Evolutionary conservation across 2,113 vertebrate genomes (phyloP).

Genomic region (Semnornis frantzii): DNA sequence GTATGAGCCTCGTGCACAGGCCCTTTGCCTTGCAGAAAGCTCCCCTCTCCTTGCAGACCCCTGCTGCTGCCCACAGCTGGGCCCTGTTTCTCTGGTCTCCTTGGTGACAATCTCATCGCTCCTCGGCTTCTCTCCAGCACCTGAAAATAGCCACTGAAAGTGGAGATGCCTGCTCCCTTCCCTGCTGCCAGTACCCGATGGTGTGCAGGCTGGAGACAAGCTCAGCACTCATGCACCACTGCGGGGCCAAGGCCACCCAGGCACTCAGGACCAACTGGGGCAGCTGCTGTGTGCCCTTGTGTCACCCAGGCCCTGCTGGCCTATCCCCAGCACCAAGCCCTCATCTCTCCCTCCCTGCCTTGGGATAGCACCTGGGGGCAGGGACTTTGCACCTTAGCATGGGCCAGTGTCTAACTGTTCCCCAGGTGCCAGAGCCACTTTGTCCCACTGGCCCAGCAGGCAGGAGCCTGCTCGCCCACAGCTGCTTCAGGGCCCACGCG

Average conservation of each 20-base stretch:
- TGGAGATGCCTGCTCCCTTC: conserved; percentile 41
- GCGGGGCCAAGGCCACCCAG: neutral
- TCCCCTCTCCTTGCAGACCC: neutral
- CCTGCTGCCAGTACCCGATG: neutral
- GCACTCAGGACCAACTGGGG: accelerated
- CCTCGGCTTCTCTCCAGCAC: conserved; percentile 59
- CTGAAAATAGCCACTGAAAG: conserved; percentile 69
- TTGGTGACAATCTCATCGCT: conserved; percentile 58
- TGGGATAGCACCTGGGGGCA: neutral
- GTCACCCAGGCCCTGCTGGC: neutral
- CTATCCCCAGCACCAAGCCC: neutral
- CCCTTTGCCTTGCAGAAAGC: neutral
- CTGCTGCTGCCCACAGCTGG: neutral
- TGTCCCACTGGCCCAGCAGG: neutral
- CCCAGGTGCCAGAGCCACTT: neutral
- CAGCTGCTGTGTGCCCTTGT: accelerated
- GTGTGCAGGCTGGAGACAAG: neutral
- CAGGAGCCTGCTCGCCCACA: neutral
- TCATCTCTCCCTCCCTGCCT: neutral
- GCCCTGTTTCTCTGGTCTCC: conserved; percentile 54
- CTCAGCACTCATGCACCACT: neutral
- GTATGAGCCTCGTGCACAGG: too few relatives aligned
- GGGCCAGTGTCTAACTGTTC: neutral
- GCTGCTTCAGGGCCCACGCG: neutral
- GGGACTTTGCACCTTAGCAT: accelerated